Percentiles rank a stretch among this genome's conserved stretches.
phyloP scores from a whole-genome alignment of 2,888 invertebrate species.

The Caenorhabditis sulstoni region DNA sequence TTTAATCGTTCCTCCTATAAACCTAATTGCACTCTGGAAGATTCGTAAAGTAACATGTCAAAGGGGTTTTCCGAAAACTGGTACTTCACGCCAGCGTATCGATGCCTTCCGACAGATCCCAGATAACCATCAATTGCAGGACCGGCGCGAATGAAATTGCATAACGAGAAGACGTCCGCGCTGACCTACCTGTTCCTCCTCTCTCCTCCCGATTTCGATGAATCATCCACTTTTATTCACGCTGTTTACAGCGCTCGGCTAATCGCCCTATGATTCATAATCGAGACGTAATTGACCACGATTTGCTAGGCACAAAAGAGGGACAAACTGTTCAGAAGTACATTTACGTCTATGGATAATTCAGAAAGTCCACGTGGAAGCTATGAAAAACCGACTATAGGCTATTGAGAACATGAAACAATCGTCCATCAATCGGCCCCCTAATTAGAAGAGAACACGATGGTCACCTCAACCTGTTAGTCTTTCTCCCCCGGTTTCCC shows the following conservation, averaged over 20 bases:
- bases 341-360: too few relatives aligned
- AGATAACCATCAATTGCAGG: constrained; percentile 40
- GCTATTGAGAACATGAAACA: too few relatives aligned
- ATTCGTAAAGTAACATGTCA: too few relatives aligned
- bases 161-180: constrained; percentile 21
- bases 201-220: constrained; percentile 25
- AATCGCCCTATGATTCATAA: constrained; percentile 47
- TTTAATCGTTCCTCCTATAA: too few relatives aligned
- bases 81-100: too few relatives aligned
- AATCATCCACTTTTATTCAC: constrained; percentile 45
- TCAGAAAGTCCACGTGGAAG: too few relatives aligned
- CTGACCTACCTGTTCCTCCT: constrained; percentile 31
- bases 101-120: not conserved
- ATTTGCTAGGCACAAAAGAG: not conserved
- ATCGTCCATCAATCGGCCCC: too few relatives aligned
- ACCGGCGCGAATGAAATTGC: constrained; percentile 43
- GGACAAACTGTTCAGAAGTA: not conserved
- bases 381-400: too few relatives aligned
- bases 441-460: too few relatives aligned
- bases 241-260: constrained; percentile 43
- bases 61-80: too few relatives aligned
- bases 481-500: not conserved
- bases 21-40: too few relatives aligned
- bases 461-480: too few relatives aligned
- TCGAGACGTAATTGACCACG: constrained; percentile 16